Conservation (phyloP, 2,888 invertebrate species). For the Dicyrtoma fusca region DNA sequence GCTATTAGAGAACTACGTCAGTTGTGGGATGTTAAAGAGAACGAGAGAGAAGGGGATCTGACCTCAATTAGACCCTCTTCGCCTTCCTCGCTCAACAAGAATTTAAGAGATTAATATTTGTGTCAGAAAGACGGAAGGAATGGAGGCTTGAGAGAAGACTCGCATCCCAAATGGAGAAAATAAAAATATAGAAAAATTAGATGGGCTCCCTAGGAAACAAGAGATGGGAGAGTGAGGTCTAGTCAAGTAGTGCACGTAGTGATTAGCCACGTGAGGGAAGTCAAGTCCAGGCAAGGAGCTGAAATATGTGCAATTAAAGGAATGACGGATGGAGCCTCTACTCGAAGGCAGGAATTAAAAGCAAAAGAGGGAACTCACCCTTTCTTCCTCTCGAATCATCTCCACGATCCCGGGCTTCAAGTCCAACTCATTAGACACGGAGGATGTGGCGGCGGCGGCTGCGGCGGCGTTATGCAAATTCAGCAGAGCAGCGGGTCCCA, state of each 20-base stretch:
- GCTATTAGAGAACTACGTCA: slow-evolving; percentile 36
- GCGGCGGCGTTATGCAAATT: slow-evolving; percentile 51
- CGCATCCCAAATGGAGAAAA: slow-evolving; percentile 1
- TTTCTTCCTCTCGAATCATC: slow-evolving; percentile 94
- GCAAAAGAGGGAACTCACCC: slow-evolving; percentile 69
- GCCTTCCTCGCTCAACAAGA: neutral
- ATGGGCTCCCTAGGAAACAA: neutral
- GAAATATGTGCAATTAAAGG: neutral
- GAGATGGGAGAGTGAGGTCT: neutral
- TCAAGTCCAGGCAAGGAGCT: no score
- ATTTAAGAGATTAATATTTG: slow-evolving; percentile 29
- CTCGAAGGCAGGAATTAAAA: neutral
- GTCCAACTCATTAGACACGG: slow-evolving; percentile 76
- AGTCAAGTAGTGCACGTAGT: no score
- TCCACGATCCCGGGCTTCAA: slow-evolving; percentile 93
- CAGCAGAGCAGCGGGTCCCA: slow-evolving; percentile 45
- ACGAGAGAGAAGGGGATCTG: slow-evolving; percentile 35
- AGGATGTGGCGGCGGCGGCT: slow-evolving; percentile 44
- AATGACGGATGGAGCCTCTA: neutral
- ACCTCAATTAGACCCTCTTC: slow-evolving; percentile 39
- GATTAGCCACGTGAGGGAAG: no score
- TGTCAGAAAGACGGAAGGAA: slow-evolving; percentile 11
- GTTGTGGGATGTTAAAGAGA: slow-evolving; percentile 41
- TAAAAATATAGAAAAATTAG: neutral
- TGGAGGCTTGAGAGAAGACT: neutral